phyloP scores from a whole-genome alignment of 2,797 vertebrate genomes.

The Bufotes viridis region DNA sequence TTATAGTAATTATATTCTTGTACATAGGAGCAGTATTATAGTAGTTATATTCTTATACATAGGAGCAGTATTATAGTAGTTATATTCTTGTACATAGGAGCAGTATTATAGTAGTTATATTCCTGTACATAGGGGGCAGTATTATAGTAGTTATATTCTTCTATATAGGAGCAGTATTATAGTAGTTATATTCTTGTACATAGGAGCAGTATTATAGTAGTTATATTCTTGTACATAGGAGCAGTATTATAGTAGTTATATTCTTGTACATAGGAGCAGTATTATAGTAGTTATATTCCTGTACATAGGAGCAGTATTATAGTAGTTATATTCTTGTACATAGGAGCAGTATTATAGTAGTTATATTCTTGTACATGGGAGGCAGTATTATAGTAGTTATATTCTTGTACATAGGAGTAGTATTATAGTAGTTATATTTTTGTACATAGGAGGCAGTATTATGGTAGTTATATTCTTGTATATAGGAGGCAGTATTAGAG shows the following conservation, averaged over 20 bases:
- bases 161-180: neutral
- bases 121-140: neutral
- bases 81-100: neutral
- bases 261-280: neutral
- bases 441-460: neutral
- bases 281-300: neutral
- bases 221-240: neutral
- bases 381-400: neutral
- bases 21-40: constrained; percentile 5
- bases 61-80: constrained; percentile 14
- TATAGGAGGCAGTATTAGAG: neutral
- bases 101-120: constrained; percentile 14
- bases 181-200: constrained; percentile 10
- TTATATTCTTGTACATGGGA: neutral
- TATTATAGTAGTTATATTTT: constrained; percentile 10
- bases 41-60: constrained; percentile 10
- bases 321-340: constrained; percentile 1
- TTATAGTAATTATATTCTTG: constrained; percentile 8
- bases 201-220: constrained; percentile 12
- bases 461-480: constrained; percentile 9
- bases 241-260: constrained; percentile 14
- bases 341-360: constrained; percentile 15
- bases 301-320: constrained; percentile 7
- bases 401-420: neutral
- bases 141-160: constrained; percentile 11